Evolutionary conservation across 2,888 invertebrate species (phyloP).

Genomic region (Conus canariensis): DNA sequence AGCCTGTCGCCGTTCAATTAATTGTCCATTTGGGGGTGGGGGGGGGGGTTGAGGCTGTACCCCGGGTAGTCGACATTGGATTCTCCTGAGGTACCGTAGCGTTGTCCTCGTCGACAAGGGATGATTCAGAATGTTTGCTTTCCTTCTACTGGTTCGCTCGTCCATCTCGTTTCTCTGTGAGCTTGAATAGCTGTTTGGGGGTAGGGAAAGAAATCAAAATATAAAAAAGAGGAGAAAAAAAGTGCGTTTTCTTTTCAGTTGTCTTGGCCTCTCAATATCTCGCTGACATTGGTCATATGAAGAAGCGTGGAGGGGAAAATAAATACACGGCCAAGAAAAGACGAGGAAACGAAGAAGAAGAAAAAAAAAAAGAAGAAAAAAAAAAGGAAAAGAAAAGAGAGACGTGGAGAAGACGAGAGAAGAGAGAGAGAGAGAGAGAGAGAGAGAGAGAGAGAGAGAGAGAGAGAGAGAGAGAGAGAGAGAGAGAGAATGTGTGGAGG

Average conservation of each 20-base stretch:
- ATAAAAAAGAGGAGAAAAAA: not conserved
- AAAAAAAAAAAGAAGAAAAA: not conserved
- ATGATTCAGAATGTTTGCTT: slow-evolving; percentile 33
- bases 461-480: not conserved
- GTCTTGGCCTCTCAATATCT: not conserved
- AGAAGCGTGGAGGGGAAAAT: not conserved
- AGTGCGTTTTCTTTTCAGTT: not conserved
- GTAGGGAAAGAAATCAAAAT: no score
- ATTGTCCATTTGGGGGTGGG: slow-evolving; percentile 38
- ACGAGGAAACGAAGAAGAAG: not conserved
- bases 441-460: not conserved
- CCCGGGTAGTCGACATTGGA: slow-evolving; percentile 8
- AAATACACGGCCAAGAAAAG: not conserved
- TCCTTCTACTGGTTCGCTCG: not conserved
- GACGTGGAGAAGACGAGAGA: not conserved
- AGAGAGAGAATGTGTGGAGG: not conserved
- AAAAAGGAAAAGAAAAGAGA: not conserved
- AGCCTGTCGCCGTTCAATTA: slow-evolving; percentile 36
- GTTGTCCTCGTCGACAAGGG: slow-evolving; percentile 25
- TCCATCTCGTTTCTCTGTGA: not conserved
- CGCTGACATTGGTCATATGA: not conserved
- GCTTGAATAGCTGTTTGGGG: no score
- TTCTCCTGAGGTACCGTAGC: slow-evolving; percentile 33
- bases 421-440: not conserved
- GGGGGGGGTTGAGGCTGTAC: not conserved